Evolutionary conservation across 2,113 vertebrate species (phyloP), one percentile per base, ranked within the genome.

Genomic region (Poicephalus meyeri): DNA sequence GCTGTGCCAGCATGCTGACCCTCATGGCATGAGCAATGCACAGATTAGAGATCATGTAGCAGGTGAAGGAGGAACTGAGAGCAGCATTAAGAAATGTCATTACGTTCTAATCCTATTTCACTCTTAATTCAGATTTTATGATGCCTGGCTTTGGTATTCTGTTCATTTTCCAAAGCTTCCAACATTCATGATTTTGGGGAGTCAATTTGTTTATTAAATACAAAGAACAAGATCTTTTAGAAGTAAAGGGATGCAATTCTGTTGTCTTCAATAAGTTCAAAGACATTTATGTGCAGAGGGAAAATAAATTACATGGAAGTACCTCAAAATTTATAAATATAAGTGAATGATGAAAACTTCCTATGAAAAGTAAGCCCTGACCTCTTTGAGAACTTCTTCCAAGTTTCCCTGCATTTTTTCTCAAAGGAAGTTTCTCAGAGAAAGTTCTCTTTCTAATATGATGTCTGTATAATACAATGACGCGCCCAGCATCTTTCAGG

Each of bases 41-140:
- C 7, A 68, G 85, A 72, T 65, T 33, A 70, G 29, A 88, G 47
- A 52, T 29, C 6, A 9, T 31, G 15, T 58, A 42, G 16, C 0
- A 0, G 23, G 2, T 1, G 1, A 15, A 16, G 7, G 9, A 3
- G 13, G 17, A 73, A 28, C 33, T 70, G 25, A 28, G 21, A 77
- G 16, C 9, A 35, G 24, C 33, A 14, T 0, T 61, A 44, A 61
- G 42, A 85, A 91, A 64, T 2, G 6, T 2, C 1, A 3, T 24
- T 55, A 9, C 14, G 20, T 50, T 81, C 14, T 85, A 69, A 69
- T 56, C 18, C 28, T 68, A 18, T 74, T 91, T 83, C 11, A 37
- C 5, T 84, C 33, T 65, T 41, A 73, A 50, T 70, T 93, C 29
- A 23, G 26, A 71, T 71, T 71, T 86, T 78, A 42, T 50, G 24